phyloP scores from a whole-genome alignment of 2,888 invertebrate species.

The Ophion obscuratus region DNA sequence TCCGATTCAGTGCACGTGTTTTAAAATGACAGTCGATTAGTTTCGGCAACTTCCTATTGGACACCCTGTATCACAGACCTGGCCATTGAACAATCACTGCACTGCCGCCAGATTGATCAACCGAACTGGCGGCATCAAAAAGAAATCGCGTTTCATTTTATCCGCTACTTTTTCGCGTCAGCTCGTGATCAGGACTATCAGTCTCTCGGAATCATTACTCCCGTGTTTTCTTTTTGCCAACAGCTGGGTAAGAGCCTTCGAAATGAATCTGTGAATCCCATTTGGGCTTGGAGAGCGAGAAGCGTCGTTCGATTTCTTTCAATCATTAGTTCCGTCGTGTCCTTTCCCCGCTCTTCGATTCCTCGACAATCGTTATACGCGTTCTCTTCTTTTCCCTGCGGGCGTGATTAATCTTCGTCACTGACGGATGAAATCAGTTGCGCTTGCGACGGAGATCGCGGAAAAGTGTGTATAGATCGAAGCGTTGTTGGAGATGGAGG shows the following conservation, averaged over 20 bases:
- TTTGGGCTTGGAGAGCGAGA: slow-evolving; percentile 14
- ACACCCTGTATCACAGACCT: not conserved
- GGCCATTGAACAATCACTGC: not conserved
- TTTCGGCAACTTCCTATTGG: too few species aligned
- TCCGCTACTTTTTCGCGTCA: not conserved
- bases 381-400: slow-evolving; percentile 58
- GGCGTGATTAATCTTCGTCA: slow-evolving; percentile 67
- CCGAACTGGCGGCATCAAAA: not conserved
- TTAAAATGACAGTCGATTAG: too few species aligned
- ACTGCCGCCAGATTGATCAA: not conserved
- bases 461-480: not conserved
- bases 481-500: not conserved
- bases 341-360: slow-evolving; percentile 1
- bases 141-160: not conserved
- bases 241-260: slow-evolving; percentile 9
- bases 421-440: slow-evolving; percentile 65
- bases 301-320: slow-evolving; percentile 58
- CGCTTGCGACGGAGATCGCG: slow-evolving; percentile 1
- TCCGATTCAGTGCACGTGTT: too few species aligned
- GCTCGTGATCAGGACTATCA: slow-evolving; percentile 5
- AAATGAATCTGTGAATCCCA: slow-evolving; percentile 52
- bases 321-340: slow-evolving; percentile 56
- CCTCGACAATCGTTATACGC: slow-evolving; percentile 43
- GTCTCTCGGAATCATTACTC: not conserved
- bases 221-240: slow-evolving; percentile 15